A percentile compares a stretch with the other conserved stretches of the same genome.
These are phyloP conservation scores for Cairina moschata DNA, from an alignment of 2,113 vertebrate species.

Conservation along the genomic window DNA sequence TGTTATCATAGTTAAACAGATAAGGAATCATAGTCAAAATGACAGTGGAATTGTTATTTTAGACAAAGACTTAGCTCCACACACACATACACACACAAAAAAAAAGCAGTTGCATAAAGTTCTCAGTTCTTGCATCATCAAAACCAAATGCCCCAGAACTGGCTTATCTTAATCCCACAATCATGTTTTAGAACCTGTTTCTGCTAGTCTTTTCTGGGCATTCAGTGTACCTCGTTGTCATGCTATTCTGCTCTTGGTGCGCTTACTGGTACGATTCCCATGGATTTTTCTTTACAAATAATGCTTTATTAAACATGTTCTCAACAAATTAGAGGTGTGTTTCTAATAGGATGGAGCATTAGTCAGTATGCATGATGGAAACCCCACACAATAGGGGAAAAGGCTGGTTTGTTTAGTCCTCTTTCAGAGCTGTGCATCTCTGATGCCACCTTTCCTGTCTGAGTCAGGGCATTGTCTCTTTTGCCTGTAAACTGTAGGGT, in stretches of 20 bases:
- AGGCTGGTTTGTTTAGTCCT: constrained; percentile 72
- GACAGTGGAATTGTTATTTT: neutral
- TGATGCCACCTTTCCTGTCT: constrained; percentile 81
- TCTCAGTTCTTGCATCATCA: neutral
- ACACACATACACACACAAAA: neutral
- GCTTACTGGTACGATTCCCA: neutral
- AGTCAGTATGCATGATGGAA: constrained; percentile 69
- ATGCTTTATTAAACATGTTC: constrained; percentile 53
- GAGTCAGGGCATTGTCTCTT: constrained; percentile 72
- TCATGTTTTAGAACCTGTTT: neutral
- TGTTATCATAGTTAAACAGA: neutral
- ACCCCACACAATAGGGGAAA: constrained; percentile 58
- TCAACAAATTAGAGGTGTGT: constrained; percentile 61
- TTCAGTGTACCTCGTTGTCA: neutral
- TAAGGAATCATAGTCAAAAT: neutral
- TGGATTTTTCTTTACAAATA: constrained; percentile 43
- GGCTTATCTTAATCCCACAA: neutral
- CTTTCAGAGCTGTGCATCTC: constrained; percentile 69
- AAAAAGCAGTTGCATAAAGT: neutral
- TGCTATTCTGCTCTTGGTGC: neutral
- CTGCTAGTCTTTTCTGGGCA: neutral
- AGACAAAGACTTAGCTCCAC: neutral
- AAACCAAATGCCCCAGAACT: neutral
- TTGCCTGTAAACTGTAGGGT: constrained; percentile 62
- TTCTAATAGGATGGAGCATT: constrained; percentile 52